Evolutionary conservation across 2,797 vertebrate species (phyloP).

Genomic region (Malurus splendens): DNA sequence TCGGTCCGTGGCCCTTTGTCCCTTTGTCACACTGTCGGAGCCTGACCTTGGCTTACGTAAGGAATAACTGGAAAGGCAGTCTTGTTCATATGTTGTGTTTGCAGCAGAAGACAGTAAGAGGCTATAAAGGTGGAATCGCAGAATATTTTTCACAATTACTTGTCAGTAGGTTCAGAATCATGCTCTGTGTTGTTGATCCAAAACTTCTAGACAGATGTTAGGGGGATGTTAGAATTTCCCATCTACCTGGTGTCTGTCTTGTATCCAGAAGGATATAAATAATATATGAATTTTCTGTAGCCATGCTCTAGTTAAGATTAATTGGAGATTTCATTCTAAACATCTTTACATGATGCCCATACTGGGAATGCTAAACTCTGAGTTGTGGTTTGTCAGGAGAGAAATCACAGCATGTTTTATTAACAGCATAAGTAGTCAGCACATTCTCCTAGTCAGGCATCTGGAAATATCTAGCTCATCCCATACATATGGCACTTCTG

Average conservation of each 20-base stretch:
- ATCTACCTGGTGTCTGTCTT: neutral
- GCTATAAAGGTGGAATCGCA: neutral
- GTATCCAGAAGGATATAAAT: neutral
- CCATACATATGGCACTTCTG: slow-evolving; percentile 42
- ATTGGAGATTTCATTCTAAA: neutral
- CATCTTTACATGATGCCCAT: slow-evolving; percentile 18
- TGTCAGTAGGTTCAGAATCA: neutral
- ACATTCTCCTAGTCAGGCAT: slow-evolving; percentile 25
- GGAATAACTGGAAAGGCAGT: fast-evolving
- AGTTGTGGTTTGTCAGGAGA: slow-evolving; percentile 9
- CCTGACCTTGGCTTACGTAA: neutral
- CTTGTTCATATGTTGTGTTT: neutral
- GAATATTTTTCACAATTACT: fast-evolving
- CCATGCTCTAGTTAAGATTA: neutral
- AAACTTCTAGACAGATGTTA: neutral
- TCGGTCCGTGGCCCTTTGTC: neutral
- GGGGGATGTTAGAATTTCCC: neutral
- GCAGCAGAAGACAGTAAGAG: neutral
- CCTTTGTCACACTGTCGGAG: neutral
- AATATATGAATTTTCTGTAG: neutral
- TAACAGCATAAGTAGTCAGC: slow-evolving; percentile 39
- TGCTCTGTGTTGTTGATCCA: neutral
- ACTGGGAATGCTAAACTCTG: neutral
- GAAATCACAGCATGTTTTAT: slow-evolving; percentile 30
- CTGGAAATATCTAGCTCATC: slow-evolving; percentile 57